Conservation (phyloP, 2,113 vertebrate species). For the Pygoscelis antarcticus region DNA sequence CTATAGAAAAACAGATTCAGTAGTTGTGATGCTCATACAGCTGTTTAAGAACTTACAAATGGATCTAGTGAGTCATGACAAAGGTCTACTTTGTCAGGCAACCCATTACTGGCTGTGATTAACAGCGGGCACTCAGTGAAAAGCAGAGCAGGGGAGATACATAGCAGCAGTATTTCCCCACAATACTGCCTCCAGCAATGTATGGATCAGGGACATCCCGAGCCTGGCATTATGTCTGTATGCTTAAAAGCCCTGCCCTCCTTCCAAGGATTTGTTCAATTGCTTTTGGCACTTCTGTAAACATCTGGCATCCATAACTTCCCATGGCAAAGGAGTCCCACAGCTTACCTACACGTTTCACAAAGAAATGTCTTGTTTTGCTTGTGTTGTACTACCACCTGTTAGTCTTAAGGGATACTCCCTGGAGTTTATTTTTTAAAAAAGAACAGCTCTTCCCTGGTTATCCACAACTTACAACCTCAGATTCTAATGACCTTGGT, state of each 20-base stretch:
- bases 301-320: background rate
- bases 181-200: background rate
- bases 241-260: background rate
- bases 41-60: background rate
- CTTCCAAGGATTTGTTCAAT: background rate
- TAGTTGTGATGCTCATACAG: background rate
- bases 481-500: background rate
- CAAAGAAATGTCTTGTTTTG: background rate
- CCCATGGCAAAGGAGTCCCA: background rate
- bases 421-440: background rate
- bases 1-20: background rate
- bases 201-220: background rate
- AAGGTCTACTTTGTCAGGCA: background rate
- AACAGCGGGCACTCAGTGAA: background rate
- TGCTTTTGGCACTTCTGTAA: background rate
- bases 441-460: background rate
- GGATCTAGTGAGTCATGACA: background rate
- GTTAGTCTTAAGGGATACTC: background rate
- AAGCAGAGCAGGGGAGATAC: background rate
- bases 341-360: background rate
- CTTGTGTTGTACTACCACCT: background rate
- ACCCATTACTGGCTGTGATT: background rate
- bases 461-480: background rate
- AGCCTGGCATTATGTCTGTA: background rate
- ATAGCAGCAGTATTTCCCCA: accelerated